Evolutionary conservation across 2,888 invertebrate genomes (phyloP).

Genomic region (Lysandra bellargus): DNA sequence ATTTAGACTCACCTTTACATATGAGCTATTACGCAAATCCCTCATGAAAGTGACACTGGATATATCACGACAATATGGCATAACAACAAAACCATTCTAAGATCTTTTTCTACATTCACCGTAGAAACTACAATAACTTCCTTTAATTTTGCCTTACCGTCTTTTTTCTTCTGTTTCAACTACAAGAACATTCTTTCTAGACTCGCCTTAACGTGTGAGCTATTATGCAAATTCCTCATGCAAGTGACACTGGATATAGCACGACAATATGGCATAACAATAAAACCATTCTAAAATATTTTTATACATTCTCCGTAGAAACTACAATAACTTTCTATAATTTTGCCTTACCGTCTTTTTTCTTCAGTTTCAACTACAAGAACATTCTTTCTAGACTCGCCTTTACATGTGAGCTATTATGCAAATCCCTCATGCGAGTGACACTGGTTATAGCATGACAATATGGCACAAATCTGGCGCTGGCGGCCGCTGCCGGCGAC

Average conservation of each 20-base stretch:
- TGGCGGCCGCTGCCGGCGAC: constrained; percentile 66
- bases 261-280: constrained; percentile 34
- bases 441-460: constrained; percentile 24
- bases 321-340: no score
- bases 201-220: neutral
- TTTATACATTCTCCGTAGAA: no score
- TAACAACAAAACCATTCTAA: constrained; percentile 2
- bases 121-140: no score
- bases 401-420: neutral
- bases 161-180: neutral
- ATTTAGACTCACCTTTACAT: no score
- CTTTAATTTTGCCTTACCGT: no score
- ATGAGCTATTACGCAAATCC: neutral
- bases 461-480: constrained; percentile 38
- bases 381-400: neutral
- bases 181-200: neutral
- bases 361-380: no score
- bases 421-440: neutral
- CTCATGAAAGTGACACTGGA: neutral
- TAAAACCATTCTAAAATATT: no score
- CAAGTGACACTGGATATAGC: neutral
- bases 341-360: no score
- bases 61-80: constrained; percentile 32
- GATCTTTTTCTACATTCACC: no score
- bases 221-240: neutral